Percentiles rank a stretch among this genome's conserved stretches.
These are phyloP conservation scores for Leptopilina myrica DNA, from an alignment of 2,888 invertebrate species.

Conservation along the genomic window DNA sequence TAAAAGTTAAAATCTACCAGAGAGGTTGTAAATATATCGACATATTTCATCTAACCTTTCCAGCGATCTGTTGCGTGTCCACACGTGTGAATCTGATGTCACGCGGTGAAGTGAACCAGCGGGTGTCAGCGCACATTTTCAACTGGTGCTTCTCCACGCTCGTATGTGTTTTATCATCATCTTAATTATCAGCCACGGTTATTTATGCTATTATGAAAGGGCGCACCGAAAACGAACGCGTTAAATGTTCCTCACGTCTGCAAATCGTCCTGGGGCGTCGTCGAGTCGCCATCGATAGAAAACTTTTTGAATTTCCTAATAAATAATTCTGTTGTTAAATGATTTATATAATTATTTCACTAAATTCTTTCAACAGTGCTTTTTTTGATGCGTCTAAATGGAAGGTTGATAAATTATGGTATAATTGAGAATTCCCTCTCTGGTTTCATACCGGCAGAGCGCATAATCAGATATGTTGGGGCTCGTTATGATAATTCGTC, in stretches of 20 bases:
- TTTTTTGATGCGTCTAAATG: background rate
- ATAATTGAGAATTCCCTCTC: background rate
- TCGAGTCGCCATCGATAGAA: slow-evolving; percentile 28
- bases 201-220: slow-evolving; percentile 59
- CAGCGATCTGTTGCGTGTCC: slow-evolving; percentile 63
- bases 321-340: slow-evolving; percentile 3
- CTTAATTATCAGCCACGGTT: slow-evolving; percentile 68
- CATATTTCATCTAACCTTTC: slow-evolving; percentile 36
- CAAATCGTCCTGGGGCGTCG: slow-evolving; percentile 38
- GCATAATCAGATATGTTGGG: slow-evolving; percentile 8
- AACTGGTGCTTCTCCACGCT: slow-evolving; percentile 52
- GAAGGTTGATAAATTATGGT: background rate
- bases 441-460: background rate
- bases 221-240: slow-evolving; percentile 38
- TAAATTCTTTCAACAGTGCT: slow-evolving; percentile 5
- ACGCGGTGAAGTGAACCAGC: slow-evolving; percentile 68
- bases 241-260: slow-evolving; percentile 30
- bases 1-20: slow-evolving; percentile 3
- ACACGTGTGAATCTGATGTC: slow-evolving; percentile 63
- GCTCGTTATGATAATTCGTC: slow-evolving; percentile 26
- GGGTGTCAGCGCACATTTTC: slow-evolving; percentile 63
- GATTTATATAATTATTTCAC: slow-evolving; percentile 5
- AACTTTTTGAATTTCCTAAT: slow-evolving; percentile 7
- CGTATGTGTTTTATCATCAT: slow-evolving; percentile 59
- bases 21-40: slow-evolving; percentile 16